Base-by-base conservation (phyloP, 2,888 invertebrate species). In the Idaea aversata region DNA sequence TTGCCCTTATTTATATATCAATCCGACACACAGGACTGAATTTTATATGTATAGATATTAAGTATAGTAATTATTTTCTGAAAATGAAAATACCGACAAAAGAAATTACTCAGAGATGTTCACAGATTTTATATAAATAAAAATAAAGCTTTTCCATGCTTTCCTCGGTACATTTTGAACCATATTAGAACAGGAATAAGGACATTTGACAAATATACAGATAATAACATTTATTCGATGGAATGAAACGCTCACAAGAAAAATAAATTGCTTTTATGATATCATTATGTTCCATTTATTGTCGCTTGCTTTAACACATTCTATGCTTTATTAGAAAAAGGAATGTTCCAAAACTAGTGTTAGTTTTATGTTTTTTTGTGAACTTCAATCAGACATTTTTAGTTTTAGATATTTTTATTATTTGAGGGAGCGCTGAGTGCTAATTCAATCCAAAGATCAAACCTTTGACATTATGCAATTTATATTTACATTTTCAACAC, bases 341-440 rank as follows among this genome's bases (percentile, higher is more conserved):
- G 10, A 47, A 47, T 10, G 13, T 3, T 13, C 3, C 4, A 47
- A 5, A 47, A 4, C 13, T 13, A 0, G 47, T 10, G 47, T 47
- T 47, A 10, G 47, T 86, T 85, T 85, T 78, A 79, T 76, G 74
- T 82, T 83, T 82, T 80, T 78, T 83, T 81, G 77, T 70, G 72
- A 72, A 70, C 70, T 2, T 1, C 25, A 25, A 25, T 25, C 25
- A 25, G 25, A 3, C 1, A 2, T 25, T 25, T 25, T 25, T 25
- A 25, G 25, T 1, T 2, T 2, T 1, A 3, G 25, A 25, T 25
- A 25, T 25, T 25, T 25, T 25, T 25, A 25, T 2, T 25, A 25
- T 25, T 25, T 25, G 25, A 25, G 25, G 25, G 25, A 25, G 25
- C 25, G 25, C 1, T 25, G 25, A 25, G 25, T 25, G 2, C 25